phyloP scores from a whole-genome alignment of 2,797 vertebrate genomes.

The Zalophus californianus region DNA sequence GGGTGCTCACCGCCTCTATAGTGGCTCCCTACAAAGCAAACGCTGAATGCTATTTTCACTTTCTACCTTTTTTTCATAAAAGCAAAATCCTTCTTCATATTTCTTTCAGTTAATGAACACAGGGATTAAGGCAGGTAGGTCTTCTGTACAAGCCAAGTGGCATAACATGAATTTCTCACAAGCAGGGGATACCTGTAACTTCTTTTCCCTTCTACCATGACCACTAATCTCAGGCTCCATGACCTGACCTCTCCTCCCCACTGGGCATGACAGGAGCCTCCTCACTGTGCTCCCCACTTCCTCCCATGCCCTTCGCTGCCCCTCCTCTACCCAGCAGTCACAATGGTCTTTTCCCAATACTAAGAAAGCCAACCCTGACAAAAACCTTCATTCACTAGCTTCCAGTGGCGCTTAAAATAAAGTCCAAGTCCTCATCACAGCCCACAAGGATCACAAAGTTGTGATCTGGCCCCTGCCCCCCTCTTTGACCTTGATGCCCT shows the following conservation, averaged over 20 bases:
- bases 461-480: too few relatives aligned
- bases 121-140: not conserved
- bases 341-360: not conserved
- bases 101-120: not conserved
- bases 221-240: not conserved
- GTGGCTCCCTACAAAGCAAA: not conserved
- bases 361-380: not conserved
- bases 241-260: not conserved
- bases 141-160: not conserved
- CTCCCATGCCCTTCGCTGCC: rapidly evolving
- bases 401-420: not conserved
- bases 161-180: too few relatives aligned
- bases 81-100: not conserved
- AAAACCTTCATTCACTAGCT: not conserved
- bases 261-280: not conserved
- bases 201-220: not conserved
- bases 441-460: not conserved
- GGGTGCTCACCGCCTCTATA: not conserved
- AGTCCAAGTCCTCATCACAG: not conserved
- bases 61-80: not conserved
- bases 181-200: not conserved
- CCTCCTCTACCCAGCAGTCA: not conserved
- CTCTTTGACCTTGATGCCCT: not conserved
- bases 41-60: not conserved
- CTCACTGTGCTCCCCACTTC: too few relatives aligned